Evolutionary conservation across 2,888 invertebrate genomes (phyloP), one percentile per base, ranked within the genome.

Genomic region (Physocephala rufipes): DNA sequence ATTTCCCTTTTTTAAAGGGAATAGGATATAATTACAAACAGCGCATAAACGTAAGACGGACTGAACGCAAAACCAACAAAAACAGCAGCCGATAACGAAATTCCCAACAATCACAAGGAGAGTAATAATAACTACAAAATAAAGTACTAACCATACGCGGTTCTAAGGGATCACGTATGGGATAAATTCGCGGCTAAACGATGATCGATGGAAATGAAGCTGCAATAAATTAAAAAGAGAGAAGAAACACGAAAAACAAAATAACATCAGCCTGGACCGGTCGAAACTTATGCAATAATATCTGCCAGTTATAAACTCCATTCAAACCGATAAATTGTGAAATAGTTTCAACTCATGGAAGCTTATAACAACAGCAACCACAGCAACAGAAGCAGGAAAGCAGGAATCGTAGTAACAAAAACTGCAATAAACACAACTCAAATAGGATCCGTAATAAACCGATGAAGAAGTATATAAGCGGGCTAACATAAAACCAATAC

Each of bases 301-400:
- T 78, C 79, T 82, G 82, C 80, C 80, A 82, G 80, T 74, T 79
- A 82, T 80, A 82, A 83, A 82, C 82, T 82, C n/a, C 82, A 82
- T 82, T 82, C 82, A 82, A 79, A 78, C 83, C 82, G 82, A 81
- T 82, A 82, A 82, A 82, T 82, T 82, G 83, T 81, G 82, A 82
- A 77, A 77, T 76, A 74, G 73, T 73, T 75, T 74, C 74, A 77
- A 77, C 76, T 76, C 76, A 74, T 76, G 76, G 74, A 71, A 68
- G 72, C 67, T 47, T 55, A 16, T 3, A 61, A 74, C 75, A 77
- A 74, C 76, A 75, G 74, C 58, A 15, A 13, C 36, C 76, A 67
- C 72, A 72, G 71, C 75, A 74, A 71, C 45, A 51, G 74, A 55
- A 74, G 76, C 73, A 78, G 77, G 78, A 77, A 77, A 28, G 62